Evolutionary conservation across 1,140 invertebrate species (phyloP), one percentile per base, ranked within the genome.

Genomic region (Macrobrachium nipponense): DNA sequence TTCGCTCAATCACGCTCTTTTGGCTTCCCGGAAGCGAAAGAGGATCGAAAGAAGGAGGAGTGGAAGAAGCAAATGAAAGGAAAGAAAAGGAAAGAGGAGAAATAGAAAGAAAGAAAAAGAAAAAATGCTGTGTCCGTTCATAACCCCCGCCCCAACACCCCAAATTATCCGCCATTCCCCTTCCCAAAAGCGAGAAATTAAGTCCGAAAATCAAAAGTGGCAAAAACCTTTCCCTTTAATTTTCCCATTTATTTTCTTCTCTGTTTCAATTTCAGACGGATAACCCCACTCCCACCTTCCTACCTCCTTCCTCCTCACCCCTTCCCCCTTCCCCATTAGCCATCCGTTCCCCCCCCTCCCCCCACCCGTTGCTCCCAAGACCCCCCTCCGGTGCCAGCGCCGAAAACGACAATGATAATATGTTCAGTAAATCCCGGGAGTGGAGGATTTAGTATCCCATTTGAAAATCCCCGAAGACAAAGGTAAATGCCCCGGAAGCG

Each of bases 381-480:
- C n/a, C n/a, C n/a, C n/a, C n/a, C 36, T 20, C 36, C 6, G 51
- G 6, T 14, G 58, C 18, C 20, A 58, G 15, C 51, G 64, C 7
- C n/a, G 36, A 59, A 44, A 59, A 44, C 68, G 23, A 36, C 61
- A 78, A 70, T 70, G 82, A 78, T 78, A 84, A 84, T 77, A 73
- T 62, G 68, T 78, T 78, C 82, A 66, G 61, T 78, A 78, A 78
- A 84, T 78, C 68, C 73, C 75, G 44, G 58, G 20, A 36, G 51
- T 51, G 20, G 15, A 76, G 78, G 82, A 84, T 84, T 84, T 84
- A 84, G 82, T 84, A 73, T 84, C 77, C 82, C 82, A 84, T 84
- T 78, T 84, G 73, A 78, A 78, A 84, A 84, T 68, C 76, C 60
- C 73, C 18, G 82, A 78, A 84, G 82, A 84, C 82, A 84, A 84